Conservation (phyloP, 2,113 vertebrate genomes). For the Gorsachius goisagi region DNA sequence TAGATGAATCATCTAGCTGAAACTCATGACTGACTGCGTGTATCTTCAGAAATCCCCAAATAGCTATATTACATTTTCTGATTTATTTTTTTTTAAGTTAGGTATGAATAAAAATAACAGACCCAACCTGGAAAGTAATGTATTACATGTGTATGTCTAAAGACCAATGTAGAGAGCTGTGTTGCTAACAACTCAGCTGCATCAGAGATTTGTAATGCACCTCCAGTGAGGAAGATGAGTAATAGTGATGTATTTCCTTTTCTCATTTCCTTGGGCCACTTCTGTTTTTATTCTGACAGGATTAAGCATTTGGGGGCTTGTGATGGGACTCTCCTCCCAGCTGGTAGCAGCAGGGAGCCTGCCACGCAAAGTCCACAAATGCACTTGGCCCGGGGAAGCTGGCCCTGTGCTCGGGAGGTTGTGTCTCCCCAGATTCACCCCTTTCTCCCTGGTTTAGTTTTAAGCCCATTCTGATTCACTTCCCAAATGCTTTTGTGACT, state of each 20-base stretch:
- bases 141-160: not conserved
- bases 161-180: not conserved
- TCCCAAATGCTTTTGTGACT: not conserved
- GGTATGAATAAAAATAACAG: not conserved
- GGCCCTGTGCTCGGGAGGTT: fast-evolving
- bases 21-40: not conserved
- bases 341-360: not conserved
- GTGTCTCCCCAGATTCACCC: not conserved
- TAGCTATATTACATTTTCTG: not conserved
- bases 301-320: not conserved
- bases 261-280: not conserved
- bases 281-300: not conserved
- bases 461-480: not conserved
- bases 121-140: not conserved
- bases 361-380: fast-evolving
- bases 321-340: not conserved
- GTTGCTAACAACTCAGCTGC: not conserved
- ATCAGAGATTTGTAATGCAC: not conserved
- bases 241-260: not conserved
- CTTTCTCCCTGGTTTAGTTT: not conserved
- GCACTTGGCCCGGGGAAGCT: not conserved
- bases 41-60: not conserved
- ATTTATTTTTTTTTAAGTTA: not conserved
- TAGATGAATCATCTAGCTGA: not conserved
- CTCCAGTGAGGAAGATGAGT: not conserved